phyloP scores from a whole-genome alignment of 2,113 vertebrate genomes.

The Microtus richardsoni region DNA sequence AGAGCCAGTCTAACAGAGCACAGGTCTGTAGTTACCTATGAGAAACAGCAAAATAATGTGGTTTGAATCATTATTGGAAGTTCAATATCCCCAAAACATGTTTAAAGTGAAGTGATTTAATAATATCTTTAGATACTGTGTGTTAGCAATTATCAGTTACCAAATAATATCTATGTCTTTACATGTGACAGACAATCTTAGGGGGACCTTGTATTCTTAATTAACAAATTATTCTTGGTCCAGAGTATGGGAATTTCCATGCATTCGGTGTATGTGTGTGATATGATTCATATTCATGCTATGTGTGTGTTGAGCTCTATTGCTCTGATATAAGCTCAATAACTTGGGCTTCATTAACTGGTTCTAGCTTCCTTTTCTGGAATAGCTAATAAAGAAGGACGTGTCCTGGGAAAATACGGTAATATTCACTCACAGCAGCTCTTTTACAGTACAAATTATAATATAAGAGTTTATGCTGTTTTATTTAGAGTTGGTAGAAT shows the following conservation, averaged over 20 bases:
- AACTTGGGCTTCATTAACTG: background rate
- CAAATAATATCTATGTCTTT: background rate
- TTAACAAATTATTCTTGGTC: accelerated
- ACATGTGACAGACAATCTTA: background rate
- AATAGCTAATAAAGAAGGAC: background rate
- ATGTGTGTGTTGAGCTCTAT: background rate
- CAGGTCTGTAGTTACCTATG: background rate
- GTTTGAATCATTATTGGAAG: background rate
- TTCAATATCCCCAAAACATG: background rate
- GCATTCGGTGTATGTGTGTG: background rate
- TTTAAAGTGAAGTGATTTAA: background rate
- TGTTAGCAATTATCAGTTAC: background rate
- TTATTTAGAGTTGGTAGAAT: background rate
- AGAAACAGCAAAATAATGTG: background rate
- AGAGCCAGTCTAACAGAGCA: background rate
- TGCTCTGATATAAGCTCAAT: background rate
- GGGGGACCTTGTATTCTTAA: too few species aligned
- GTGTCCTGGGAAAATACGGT: background rate
- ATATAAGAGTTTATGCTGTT: background rate
- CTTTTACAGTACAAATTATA: background rate
- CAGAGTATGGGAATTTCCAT: background rate
- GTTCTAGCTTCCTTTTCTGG: background rate
- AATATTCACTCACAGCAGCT: background rate
- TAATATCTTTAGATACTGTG: background rate
- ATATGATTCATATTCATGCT: background rate